These are phyloP conservation scores for Melinaea menophilus DNA, from an alignment of 2,888 invertebrate species.

Conservation along the genomic window DNA sequence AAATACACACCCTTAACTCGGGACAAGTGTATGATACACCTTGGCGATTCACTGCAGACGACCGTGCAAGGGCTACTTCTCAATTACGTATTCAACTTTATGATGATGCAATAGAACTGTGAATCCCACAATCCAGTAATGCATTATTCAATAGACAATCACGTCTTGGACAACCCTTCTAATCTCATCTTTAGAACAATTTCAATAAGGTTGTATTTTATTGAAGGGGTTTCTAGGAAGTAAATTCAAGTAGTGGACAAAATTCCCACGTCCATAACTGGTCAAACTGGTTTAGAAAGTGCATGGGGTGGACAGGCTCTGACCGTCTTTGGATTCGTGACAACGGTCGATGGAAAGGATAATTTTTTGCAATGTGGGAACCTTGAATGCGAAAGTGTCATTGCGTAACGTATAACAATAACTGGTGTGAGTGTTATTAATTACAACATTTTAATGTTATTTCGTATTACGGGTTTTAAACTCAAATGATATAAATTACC, in stretches of 20 bases:
- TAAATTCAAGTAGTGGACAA: conserved; percentile 47
- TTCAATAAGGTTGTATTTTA: conserved; percentile 2
- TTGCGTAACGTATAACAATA: not conserved
- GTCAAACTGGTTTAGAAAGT: conserved; percentile 62
- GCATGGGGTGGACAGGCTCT: conserved; percentile 49
- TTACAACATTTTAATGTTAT: no score
- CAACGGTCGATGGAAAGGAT: conserved; percentile 50
- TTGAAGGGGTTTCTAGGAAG: conserved; percentile 19
- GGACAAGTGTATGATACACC: conserved; percentile 43
- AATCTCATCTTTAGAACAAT: not conserved
- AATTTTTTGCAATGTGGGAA: conserved; percentile 45
- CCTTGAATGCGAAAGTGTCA: conserved; percentile 7
- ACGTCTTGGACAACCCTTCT: not conserved
- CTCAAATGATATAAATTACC: no score
- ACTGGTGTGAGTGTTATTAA: not conserved
- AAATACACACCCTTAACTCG: conserved; percentile 22
- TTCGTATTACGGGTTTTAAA: no score
- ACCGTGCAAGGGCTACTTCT: not conserved
- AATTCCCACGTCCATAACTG: conserved; percentile 63
- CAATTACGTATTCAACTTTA: not conserved
- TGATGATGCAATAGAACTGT: not conserved
- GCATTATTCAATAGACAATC: conserved; percentile 2
- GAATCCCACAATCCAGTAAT: not conserved
- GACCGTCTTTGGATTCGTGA: conserved; percentile 46
- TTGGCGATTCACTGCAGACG: conserved; percentile 24